phyloP scores from a whole-genome alignment of 2,888 invertebrate species.

The Fragum sueziense region DNA sequence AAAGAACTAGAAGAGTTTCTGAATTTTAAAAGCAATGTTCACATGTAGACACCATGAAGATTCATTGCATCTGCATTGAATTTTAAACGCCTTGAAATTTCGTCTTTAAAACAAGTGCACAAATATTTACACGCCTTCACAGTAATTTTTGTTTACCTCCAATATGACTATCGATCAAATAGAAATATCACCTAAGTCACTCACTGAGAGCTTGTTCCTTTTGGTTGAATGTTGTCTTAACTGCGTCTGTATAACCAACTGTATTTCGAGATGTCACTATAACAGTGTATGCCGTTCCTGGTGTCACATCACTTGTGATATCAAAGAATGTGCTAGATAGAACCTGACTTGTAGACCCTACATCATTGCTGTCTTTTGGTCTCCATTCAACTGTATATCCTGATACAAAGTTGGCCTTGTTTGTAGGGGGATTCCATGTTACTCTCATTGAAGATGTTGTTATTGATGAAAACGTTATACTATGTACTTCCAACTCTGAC shows the following conservation, averaged over 20 bases:
- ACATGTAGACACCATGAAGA: background rate
- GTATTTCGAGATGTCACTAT: background rate
- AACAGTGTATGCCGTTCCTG: background rate
- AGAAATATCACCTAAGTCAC: background rate
- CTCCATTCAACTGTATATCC: background rate
- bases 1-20: background rate
- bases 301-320: background rate
- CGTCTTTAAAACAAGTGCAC: background rate
- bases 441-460: background rate
- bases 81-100: background rate
- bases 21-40: background rate
- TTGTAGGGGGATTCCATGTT: background rate
- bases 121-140: background rate
- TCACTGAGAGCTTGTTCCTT: constrained; percentile 10
- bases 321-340: background rate
- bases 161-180: background rate
- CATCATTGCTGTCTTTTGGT: background rate
- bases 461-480: background rate
- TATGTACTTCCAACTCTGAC: background rate
- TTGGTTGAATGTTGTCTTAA: background rate
- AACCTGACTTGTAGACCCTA: no score
- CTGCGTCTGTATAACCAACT: background rate
- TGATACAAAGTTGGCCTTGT: background rate
- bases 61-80: background rate
- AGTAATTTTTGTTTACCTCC: background rate